phyloP scores from a whole-genome alignment of 2,888 invertebrate genomes.

The Baccha elongata region DNA sequence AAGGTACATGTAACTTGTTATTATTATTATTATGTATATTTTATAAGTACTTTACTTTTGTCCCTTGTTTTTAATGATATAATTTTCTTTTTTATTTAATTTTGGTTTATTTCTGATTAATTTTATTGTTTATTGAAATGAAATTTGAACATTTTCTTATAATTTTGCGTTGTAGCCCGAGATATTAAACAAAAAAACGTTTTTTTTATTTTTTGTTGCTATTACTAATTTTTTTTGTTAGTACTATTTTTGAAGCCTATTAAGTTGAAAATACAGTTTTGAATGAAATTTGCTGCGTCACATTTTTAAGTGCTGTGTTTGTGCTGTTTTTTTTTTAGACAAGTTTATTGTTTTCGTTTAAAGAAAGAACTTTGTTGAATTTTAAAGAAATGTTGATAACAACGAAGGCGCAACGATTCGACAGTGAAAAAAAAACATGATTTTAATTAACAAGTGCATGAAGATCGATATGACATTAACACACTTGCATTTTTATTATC shows the following conservation, averaged over 20 bases:
- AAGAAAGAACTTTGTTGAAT: conserved; percentile 19
- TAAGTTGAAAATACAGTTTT: conserved; percentile 48
- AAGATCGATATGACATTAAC: conserved; percentile 34
- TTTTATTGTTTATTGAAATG: conserved; percentile 5
- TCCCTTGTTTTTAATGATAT: conserved; percentile 26
- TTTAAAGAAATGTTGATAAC: conserved; percentile 18
- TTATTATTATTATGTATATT: conserved; percentile 60
- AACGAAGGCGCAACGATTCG: conserved; percentile 13
- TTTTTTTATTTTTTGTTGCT: conserved; percentile 20
- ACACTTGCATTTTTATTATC: conserved; percentile 6
- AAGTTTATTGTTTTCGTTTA: conserved; percentile 30
- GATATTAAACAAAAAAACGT: conserved; percentile 3
- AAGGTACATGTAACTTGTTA: conserved; percentile 79
- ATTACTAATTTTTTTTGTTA: conserved; percentile 1
- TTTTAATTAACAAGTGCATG: conserved; percentile 37
- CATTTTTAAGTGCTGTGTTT: conserved; percentile 60
- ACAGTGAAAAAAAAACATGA: conserved; percentile 3
- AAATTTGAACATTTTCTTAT: conserved; percentile 17
- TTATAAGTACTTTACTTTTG: conserved; percentile 51
- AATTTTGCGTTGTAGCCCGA: conserved; percentile 41
- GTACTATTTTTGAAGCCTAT: conserved; percentile 35
- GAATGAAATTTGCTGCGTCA: conserved; percentile 63
- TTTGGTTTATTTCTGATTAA: not conserved
- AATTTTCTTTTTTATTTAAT: conserved; percentile 16
- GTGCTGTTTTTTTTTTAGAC: conserved; percentile 61